These are phyloP conservation scores for Ciconia nigra DNA, from an alignment of 2,797 vertebrate species.

Conservation along the genomic window DNA sequence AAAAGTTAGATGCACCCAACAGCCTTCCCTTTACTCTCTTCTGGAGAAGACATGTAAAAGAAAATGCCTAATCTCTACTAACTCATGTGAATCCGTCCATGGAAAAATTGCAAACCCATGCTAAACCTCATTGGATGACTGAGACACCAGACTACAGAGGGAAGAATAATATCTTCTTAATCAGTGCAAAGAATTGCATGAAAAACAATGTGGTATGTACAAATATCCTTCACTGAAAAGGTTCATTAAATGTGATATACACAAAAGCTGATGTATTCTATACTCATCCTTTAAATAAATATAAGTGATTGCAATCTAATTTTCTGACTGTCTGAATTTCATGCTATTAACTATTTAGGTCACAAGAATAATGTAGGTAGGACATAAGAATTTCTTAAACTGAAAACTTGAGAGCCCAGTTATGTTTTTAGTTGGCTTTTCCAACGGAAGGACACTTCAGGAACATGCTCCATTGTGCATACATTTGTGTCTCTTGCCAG, in stretches of 20 bases:
- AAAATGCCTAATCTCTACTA: not conserved
- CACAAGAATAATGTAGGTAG: not conserved
- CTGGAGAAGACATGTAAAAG: not conserved
- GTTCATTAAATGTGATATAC: not conserved
- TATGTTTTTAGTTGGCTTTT: not conserved
- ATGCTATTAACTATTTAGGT: not conserved
- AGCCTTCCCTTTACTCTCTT: not conserved
- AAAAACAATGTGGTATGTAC: not conserved
- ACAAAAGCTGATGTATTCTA: not conserved
- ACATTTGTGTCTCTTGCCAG: not conserved
- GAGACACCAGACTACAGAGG: not conserved
- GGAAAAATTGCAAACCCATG: not conserved
- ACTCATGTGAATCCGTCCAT: not conserved
- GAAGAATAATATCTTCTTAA: not conserved
- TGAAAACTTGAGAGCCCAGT: not conserved
- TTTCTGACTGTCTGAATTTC: not conserved
- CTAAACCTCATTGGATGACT: not conserved
- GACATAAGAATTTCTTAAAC: not conserved
- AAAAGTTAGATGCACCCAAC: not conserved
- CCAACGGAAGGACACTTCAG: not conserved
- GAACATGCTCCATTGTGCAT: not conserved
- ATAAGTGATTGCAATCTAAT: not conserved
- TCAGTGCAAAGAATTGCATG: conserved; percentile 3
- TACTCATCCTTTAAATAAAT: not conserved
- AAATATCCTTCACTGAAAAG: not conserved